phyloP scores from a whole-genome alignment of 2,888 invertebrate genomes.

The Bellardia bayeri region DNA sequence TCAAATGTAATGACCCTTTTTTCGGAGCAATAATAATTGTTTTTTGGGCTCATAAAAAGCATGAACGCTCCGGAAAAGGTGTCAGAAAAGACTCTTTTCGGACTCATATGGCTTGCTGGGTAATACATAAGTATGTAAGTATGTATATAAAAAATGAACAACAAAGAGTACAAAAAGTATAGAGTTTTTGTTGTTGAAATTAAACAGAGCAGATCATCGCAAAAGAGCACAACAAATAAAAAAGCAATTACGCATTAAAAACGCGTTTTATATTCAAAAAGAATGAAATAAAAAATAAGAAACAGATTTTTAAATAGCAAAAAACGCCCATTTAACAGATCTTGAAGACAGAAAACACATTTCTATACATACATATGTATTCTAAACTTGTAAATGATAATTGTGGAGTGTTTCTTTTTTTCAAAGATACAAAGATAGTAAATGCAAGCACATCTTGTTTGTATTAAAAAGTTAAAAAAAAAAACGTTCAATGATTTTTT shows the following conservation, averaged over 20 bases:
- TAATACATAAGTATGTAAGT: too few relatives aligned
- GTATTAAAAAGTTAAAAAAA: not conserved
- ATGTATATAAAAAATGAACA: not conserved
- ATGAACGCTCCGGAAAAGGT: too few relatives aligned
- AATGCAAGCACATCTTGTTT: not conserved
- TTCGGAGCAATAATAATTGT: too few relatives aligned
- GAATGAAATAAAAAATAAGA: not conserved
- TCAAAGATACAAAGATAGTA: constrained; percentile 9
- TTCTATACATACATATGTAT: not conserved
- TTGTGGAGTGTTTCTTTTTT: not conserved
- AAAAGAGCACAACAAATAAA: constrained; percentile 61
- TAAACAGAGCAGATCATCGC: constrained; percentile 72
- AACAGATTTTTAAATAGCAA: constrained; percentile 26
- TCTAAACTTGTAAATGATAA: constrained; percentile 7
- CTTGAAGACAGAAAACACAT: not conserved
- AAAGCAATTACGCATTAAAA: constrained; percentile 70
- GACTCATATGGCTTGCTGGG: too few relatives aligned
- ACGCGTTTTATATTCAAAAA: constrained; percentile 43
- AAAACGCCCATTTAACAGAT: constrained; percentile 47
- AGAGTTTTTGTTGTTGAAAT: constrained; percentile 47
- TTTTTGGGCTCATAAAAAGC: too few relatives aligned
- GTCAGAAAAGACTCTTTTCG: too few relatives aligned
- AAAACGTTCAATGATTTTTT: not conserved
- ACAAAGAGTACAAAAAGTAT: not conserved
- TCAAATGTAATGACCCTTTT: too few relatives aligned